Conservation (phyloP, 2,888 invertebrate genomes). For the Aproaerema taeniolella region DNA sequence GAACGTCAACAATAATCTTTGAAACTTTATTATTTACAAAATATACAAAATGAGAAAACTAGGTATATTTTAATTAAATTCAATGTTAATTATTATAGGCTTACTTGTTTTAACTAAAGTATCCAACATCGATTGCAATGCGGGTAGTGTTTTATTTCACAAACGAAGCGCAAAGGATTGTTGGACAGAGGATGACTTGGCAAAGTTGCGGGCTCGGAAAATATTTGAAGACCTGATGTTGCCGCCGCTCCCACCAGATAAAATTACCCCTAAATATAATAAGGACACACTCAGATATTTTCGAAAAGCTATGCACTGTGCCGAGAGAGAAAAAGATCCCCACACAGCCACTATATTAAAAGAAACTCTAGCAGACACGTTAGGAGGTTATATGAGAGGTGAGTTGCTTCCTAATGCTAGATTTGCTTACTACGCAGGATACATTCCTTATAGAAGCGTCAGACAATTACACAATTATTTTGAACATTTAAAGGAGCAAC, state of each 20-base stretch:
- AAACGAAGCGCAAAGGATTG: slow-evolving; percentile 37
- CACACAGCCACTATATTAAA: slow-evolving; percentile 35
- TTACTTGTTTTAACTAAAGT: slow-evolving; percentile 36
- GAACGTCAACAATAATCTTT: too few relatives aligned
- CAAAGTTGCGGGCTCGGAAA: slow-evolving; percentile 49
- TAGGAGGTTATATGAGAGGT: slow-evolving; percentile 55
- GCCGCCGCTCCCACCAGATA: slow-evolving; percentile 37
- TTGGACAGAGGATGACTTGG: slow-evolving; percentile 54
- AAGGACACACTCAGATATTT: slow-evolving; percentile 45
- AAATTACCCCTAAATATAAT: slow-evolving; percentile 44
- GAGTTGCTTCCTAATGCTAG: slow-evolving; percentile 55
- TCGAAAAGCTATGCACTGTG: slow-evolving; percentile 34
- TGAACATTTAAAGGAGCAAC: slow-evolving; percentile 37
- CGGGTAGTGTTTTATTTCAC: slow-evolving; percentile 53
- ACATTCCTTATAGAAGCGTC: slow-evolving; percentile 48
- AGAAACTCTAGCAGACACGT: slow-evolving; percentile 51
- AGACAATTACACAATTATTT: slow-evolving; percentile 47
- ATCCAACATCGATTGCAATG: slow-evolving; percentile 32
- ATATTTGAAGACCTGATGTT: slow-evolving; percentile 50
- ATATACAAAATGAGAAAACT: slow-evolving; percentile 1
- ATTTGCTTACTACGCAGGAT: slow-evolving; percentile 65
- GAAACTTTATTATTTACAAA: not conserved
- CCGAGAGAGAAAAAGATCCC: slow-evolving; percentile 29
- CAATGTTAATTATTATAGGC: slow-evolving; percentile 49
- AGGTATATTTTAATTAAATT: slow-evolving; percentile 14